Base-by-base conservation (phyloP, 1,140 invertebrate genomes). In the Probaryconus sp. region DNA sequence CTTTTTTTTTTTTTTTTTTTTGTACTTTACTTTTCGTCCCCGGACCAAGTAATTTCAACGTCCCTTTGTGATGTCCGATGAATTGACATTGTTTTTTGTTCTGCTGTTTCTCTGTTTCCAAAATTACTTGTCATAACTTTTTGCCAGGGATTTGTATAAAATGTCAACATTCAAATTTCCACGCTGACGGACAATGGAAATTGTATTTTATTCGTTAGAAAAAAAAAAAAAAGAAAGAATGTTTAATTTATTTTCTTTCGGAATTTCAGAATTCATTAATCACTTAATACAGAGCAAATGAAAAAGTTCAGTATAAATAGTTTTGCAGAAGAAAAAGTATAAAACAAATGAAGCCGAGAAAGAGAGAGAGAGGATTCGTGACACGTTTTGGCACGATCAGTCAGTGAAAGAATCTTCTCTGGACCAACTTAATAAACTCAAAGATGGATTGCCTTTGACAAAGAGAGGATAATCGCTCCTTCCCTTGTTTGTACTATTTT, bases 341-440 rank as follows among this genome's bases (percentile, higher is more conserved):
- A 76, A 84, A 83, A 84, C 60, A 82, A 83, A 84, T 83, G 79
- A 68, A 64, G 73, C 68, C 68, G n/a, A n/a, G n/a, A n/a, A n/a
- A n/a, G n/a, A 55, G 40, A 51, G 37, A 31, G 9, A 11, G 70
- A 63, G 53, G 55, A 38, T 26, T 38, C 37, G 45, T 58, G 64
- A 78, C 82, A 83, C 82, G 83, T 77, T 43, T 67, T 58, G 51
- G 55, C 61, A 72, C 75, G 77, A 85, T 84, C 76, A 75, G 75
- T 85, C 81, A 83, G 76, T 20, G 42, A 67, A 56, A 35, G 55
- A 51, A 51, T 51, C 26, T 40, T 16, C n/a, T n/a, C 51, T 50
- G 71, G 67, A 77, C 64, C 16, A 53, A 78, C 77, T 65, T 79
- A 81, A 82, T 81, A 81, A 40, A 75, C 48, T 35, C 31, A 26